phyloP scores from a whole-genome alignment of 2,888 invertebrate species.

The Bombylius major region DNA sequence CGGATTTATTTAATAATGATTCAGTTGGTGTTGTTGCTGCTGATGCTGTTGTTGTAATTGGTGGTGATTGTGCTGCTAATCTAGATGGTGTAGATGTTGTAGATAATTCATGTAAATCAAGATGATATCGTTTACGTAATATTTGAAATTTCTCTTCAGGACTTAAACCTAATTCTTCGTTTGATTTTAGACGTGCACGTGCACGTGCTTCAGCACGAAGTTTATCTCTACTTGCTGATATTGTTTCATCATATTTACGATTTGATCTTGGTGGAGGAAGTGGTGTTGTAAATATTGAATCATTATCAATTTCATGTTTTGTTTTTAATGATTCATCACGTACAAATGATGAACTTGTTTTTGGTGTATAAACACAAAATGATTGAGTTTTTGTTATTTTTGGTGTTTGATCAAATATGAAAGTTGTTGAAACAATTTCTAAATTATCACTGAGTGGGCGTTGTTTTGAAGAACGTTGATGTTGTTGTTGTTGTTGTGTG shows the following conservation, averaged over 20 bases:
- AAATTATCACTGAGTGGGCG: constrained; percentile 33
- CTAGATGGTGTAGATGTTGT: constrained; percentile 2
- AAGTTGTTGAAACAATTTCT: constrained; percentile 19
- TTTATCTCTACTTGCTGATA: constrained; percentile 39
- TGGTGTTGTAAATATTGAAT: constrained; percentile 38
- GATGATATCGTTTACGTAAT: constrained; percentile 35
- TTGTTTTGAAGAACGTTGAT: constrained; percentile 21
- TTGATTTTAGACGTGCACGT: constrained; percentile 53
- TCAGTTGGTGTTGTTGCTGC: constrained; percentile 5
- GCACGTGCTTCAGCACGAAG: constrained; percentile 50
- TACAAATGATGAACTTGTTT: constrained; percentile 1
- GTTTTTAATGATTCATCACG: constrained; percentile 8
- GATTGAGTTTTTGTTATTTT: constrained; percentile 34
- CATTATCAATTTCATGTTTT: constrained; percentile 21
- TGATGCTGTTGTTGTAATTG: background rate
- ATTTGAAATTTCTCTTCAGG: constrained; percentile 51
- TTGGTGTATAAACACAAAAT: constrained; percentile 19
- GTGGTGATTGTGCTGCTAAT: background rate
- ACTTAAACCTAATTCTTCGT: constrained; percentile 60
- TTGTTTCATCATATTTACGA: constrained; percentile 16
- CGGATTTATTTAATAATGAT: constrained; percentile 15
- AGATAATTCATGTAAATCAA: constrained; percentile 24
- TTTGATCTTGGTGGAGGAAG: constrained; percentile 39
- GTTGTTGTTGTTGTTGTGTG: constrained; percentile 16
- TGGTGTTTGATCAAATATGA: constrained; percentile 22